Conservation (phyloP, 2,113 vertebrate species). For the Upupa epops region DNA sequence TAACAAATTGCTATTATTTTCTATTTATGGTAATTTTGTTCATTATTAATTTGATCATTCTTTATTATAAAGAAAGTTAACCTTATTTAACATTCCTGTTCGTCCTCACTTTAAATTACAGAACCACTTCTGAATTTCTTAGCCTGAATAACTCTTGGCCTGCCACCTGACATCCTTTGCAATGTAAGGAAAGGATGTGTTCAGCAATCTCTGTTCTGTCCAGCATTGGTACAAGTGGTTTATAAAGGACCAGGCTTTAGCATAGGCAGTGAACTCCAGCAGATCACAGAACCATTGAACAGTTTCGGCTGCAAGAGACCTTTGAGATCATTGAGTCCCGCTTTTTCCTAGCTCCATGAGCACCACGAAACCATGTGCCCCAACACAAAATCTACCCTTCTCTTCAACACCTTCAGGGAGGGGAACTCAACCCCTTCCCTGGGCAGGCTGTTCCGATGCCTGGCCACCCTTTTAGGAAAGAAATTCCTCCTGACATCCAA, state of each 20-base stretch:
- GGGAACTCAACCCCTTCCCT: no score
- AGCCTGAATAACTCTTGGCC: neutral
- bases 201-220: neutral
- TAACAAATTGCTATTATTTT: neutral
- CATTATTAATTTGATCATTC: neutral
- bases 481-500: no score
- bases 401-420: no score
- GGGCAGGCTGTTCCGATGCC: no score
- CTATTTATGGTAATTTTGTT: neutral
- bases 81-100: neutral
- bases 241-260: neutral
- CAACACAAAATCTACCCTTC: no score
- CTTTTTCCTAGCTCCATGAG: no score
- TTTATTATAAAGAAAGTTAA: neutral
- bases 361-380: no score
- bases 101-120: neutral
- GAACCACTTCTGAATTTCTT: neutral
- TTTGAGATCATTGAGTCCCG: no score
- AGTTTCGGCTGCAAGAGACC: no score
- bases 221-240: neutral
- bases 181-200: fast-evolving
- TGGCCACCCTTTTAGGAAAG: no score
- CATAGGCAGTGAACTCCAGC: neutral
- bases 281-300: no score
- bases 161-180: neutral